phyloP scores from a whole-genome alignment of 2,113 vertebrate genomes.

The Lathamus discolor region DNA sequence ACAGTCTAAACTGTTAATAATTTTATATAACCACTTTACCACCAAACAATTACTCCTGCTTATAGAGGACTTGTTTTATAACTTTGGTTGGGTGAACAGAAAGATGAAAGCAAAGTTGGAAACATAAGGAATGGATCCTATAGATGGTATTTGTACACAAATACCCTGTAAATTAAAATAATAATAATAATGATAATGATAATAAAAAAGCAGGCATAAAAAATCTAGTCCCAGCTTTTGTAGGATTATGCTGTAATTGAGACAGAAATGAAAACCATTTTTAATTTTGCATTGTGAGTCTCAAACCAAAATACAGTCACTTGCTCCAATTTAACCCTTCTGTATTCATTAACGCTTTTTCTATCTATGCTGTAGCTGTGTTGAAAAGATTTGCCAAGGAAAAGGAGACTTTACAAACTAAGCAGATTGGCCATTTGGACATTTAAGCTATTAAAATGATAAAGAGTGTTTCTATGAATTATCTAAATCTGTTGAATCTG shows the following conservation, averaged over 20 bases:
- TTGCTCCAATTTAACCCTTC: neutral
- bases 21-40: neutral
- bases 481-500: neutral
- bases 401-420: neutral
- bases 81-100: neutral
- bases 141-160: neutral
- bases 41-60: neutral
- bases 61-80: neutral
- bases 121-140: neutral
- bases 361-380: neutral
- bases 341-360: neutral
- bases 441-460: neutral
- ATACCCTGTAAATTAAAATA: fast-evolving
- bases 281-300: neutral
- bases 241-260: neutral
- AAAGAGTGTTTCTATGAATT: neutral
- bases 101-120: neutral
- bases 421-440: neutral
- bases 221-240: neutral
- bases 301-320: neutral
- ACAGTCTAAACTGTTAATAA: neutral
- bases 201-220: neutral
- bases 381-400: neutral
- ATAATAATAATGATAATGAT: neutral
- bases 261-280: neutral